A percentile compares a stretch with the other conserved stretches of the same genome.
Conservation (phyloP, 2,113 vertebrate genomes). For the Holacanthus passer region DNA sequence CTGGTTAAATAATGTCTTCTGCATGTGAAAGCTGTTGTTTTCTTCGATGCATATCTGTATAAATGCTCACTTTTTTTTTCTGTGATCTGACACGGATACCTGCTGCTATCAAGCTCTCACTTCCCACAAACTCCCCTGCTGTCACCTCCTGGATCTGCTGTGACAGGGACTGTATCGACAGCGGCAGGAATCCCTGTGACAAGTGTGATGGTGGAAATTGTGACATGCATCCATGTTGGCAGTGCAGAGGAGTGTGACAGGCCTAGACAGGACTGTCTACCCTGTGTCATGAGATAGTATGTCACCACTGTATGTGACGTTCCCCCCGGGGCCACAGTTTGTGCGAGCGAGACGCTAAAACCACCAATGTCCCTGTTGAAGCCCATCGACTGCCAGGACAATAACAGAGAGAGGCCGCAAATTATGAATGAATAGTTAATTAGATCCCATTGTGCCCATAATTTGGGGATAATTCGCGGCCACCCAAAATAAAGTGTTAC, state of each 20-base stretch:
- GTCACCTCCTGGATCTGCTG: constrained; percentile 10
- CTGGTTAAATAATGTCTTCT: neutral
- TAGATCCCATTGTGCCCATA: constrained; percentile 56
- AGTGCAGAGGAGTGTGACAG: constrained; percentile 39
- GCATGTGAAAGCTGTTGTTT: neutral
- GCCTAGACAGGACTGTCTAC: constrained; percentile 38
- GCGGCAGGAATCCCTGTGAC: constrained; percentile 32
- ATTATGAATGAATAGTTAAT: constrained; percentile 64
- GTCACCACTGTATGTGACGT: constrained; percentile 47
- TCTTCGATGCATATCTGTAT: neutral
- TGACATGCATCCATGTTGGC: constrained; percentile 41
- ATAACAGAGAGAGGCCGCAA: constrained; percentile 16
- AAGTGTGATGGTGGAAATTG: constrained; percentile 43
- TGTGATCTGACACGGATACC: neutral
- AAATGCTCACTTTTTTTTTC: neutral
- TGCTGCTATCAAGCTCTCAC: constrained; percentile 18
- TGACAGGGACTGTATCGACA: constrained; percentile 18
- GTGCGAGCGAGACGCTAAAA: constrained; percentile 38
- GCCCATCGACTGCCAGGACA: constrained; percentile 4
- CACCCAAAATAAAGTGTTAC: constrained; percentile 49
- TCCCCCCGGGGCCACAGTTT: constrained; percentile 37
- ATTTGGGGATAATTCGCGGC: constrained; percentile 57
- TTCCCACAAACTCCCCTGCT: neutral
- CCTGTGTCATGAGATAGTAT: constrained; percentile 41
- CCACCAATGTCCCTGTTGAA: constrained; percentile 29